Percentiles rank a stretch among this genome's conserved stretches.
Conservation (phyloP, 1,140 invertebrate species). For the Pseudomyrmex sp. region DNA sequence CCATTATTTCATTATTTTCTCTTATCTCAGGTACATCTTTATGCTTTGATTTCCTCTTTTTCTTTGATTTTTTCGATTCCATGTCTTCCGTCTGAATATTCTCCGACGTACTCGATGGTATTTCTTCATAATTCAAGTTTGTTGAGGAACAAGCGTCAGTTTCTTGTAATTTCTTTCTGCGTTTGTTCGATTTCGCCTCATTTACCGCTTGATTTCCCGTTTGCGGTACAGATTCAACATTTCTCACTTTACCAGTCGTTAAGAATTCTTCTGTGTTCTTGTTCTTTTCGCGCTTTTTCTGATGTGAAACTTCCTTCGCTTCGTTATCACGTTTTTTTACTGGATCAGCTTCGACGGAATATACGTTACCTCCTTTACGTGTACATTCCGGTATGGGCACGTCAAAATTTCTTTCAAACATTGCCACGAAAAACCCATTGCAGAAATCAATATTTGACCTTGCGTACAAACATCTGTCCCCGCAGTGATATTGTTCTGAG, state of each 20-base stretch:
- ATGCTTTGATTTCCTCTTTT: slow-evolving; percentile 11
- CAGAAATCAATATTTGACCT: slow-evolving; percentile 91
- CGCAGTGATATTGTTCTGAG: slow-evolving; percentile 87
- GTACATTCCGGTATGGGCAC: slow-evolving; percentile 71
- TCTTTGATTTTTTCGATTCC: background rate
- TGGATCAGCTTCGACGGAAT: background rate
- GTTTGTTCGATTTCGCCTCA: background rate
- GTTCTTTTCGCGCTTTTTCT: slow-evolving; percentile 12
- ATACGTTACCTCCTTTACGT: slow-evolving; percentile 2
- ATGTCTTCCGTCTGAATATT: slow-evolving; percentile 2
- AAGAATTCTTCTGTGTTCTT: background rate
- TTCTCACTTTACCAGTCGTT: background rate
- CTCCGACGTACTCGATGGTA: background rate
- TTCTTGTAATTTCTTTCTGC: slow-evolving; percentile 19
- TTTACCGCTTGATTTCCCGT: background rate
- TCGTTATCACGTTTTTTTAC: too few relatives aligned
- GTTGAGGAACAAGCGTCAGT: background rate
- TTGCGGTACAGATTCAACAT: background rate
- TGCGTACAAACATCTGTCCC: slow-evolving; percentile 92
- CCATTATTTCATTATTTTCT: background rate
- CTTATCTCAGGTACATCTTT: background rate
- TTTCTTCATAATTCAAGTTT: background rate
- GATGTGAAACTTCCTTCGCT: background rate
- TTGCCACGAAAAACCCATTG: slow-evolving; percentile 97
- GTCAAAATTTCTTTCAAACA: slow-evolving; percentile 89